Evolutionary conservation across 2,888 invertebrate species (phyloP).

Genomic region (Boloria selene): DNA sequence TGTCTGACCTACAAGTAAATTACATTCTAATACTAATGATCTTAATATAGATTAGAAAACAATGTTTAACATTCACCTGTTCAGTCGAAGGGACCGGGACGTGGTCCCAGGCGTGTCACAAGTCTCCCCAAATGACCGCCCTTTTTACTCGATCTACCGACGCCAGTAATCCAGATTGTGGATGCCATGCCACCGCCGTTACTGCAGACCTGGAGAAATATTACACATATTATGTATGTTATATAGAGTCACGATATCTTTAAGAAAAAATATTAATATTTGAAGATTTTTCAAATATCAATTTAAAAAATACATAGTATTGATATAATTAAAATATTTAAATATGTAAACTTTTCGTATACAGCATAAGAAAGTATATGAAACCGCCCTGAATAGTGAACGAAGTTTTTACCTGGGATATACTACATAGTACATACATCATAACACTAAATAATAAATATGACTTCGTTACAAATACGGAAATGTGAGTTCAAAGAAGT

Average conservation of each 20-base stretch:
- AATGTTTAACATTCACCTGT: conserved; percentile 38
- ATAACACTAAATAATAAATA: conserved; percentile 21
- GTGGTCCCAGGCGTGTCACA: conserved; percentile 73
- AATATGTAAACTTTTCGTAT: not conserved
- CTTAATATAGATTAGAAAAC: not conserved
- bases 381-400: not conserved
- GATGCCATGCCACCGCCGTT: conserved; percentile 94
- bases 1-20: no score
- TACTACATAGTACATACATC: not conserved
- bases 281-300: conserved; percentile 3
- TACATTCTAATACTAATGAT: no score
- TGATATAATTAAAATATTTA: not conserved
- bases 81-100: conserved; percentile 47
- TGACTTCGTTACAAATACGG: conserved; percentile 33
- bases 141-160: conserved; percentile 92
- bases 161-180: conserved; percentile 89
- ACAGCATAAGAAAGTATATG: conserved; percentile 8
- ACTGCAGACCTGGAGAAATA: conserved; percentile 86
- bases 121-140: conserved; percentile 91
- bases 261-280: not conserved
- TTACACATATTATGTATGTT: not conserved
- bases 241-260: not conserved
- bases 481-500: conserved; percentile 39
- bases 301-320: not conserved
- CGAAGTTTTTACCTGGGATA: not conserved